Percentiles rank a stretch among this genome's conserved stretches.
Conservation (phyloP, 2,888 invertebrate species). For the Drosophila leonis region DNA sequence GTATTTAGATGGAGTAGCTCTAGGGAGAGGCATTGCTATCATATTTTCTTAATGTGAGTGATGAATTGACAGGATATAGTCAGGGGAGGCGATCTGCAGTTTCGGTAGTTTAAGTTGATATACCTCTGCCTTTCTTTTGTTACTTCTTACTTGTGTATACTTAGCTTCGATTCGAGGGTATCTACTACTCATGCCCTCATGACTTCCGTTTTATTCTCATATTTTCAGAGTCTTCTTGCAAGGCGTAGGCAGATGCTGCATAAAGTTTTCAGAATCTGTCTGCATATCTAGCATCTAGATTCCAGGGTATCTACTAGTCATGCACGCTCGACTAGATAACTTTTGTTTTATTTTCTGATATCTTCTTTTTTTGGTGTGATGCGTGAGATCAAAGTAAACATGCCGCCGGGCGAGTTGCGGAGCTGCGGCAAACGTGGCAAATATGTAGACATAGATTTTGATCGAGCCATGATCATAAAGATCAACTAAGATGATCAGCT, state of each 20-base stretch:
- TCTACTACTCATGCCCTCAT: background rate
- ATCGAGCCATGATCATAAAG: slow-evolving; percentile 65
- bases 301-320: slow-evolving; percentile 5
- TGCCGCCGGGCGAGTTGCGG: slow-evolving; percentile 55
- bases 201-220: background rate
- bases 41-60: background rate
- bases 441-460: slow-evolving; percentile 67
- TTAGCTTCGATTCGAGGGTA: background rate
- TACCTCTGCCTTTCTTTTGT: too few relatives aligned
- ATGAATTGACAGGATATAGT: background rate
- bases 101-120: too few relatives aligned
- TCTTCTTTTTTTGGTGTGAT: slow-evolving; percentile 26
- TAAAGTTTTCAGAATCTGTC: too few relatives aligned
- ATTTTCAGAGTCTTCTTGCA: background rate
- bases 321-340: background rate
- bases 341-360: slow-evolving; percentile 14
- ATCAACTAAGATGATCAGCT: slow-evolving; percentile 33
- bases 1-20: background rate
- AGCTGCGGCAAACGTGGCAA: slow-evolving; percentile 57
- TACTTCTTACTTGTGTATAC: too few relatives aligned
- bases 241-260: background rate
- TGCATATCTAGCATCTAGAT: too few relatives aligned
- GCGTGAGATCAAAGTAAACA: slow-evolving; percentile 75
- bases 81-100: background rate
- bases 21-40: background rate